These are phyloP conservation scores for Zenarchopterus dispar DNA, from an alignment of 2,797 vertebrate genomes.

Conservation along the genomic window DNA sequence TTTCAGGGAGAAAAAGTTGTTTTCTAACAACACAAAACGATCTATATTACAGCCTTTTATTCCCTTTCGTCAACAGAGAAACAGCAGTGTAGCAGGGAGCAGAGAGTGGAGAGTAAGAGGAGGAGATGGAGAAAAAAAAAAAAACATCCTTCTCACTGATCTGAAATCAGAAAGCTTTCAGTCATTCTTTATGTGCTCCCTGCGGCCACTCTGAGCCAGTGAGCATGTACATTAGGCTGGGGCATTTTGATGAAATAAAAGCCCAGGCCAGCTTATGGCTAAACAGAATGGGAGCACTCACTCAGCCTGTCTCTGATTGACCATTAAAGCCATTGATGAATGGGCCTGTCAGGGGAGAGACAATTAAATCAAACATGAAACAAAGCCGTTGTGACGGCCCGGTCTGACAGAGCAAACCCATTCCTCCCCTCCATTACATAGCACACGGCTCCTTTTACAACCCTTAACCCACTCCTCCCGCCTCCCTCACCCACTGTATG, in stretches of 20 bases:
- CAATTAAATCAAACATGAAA: slow-evolving; percentile 99
- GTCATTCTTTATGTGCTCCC: slow-evolving; percentile 86
- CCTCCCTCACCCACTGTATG: slow-evolving; percentile 63
- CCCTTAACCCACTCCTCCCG: slow-evolving; percentile 73
- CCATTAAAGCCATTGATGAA: slow-evolving; percentile 99
- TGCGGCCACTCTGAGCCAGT: slow-evolving; percentile 76
- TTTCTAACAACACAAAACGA: slow-evolving; percentile 82
- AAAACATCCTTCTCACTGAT: slow-evolving; percentile 80
- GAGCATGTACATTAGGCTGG: slow-evolving; percentile 93
- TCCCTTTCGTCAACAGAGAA: slow-evolving; percentile 74
- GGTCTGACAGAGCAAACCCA: slow-evolving; percentile 98
- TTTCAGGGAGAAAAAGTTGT: slow-evolving; percentile 77
- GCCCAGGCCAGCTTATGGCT: slow-evolving; percentile 93
- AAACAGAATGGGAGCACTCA: slow-evolving; percentile 97
- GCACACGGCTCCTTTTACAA: slow-evolving; percentile 82
- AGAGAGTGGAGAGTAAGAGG: slow-evolving; percentile 44
- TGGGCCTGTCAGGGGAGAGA: slow-evolving; percentile 99
- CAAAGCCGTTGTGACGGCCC: slow-evolving; percentile 99
- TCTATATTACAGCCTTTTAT: slow-evolving; percentile 78
- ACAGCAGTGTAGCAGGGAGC: slow-evolving; percentile 59
- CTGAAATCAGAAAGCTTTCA: slow-evolving; percentile 92
- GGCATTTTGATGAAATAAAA: slow-evolving; percentile 99
- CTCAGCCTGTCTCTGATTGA: slow-evolving; percentile 99
- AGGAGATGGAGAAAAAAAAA: slow-evolving; percentile 65
- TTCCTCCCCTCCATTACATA: slow-evolving; percentile 88